These are phyloP conservation scores for Triplophysa dalaica DNA, from an alignment of 2,113 vertebrate genomes.

Conservation along the genomic window DNA sequence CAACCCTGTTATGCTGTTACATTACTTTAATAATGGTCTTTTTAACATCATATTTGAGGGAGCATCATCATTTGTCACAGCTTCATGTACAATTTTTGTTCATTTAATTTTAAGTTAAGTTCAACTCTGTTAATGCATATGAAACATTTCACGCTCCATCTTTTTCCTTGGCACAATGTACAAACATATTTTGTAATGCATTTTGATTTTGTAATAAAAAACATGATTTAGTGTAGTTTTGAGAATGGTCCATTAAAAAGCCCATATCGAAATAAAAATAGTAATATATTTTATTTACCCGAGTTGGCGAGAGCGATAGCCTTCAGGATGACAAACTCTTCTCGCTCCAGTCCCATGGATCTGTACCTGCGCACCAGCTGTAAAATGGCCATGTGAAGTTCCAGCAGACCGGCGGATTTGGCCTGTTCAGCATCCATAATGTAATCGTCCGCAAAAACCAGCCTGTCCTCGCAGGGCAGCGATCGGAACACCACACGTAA, in stretches of 20 bases:
- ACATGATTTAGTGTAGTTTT: neutral
- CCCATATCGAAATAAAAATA: no score
- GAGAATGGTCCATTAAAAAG: neutral
- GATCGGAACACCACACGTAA: constrained; percentile 95
- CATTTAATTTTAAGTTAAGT: no score
- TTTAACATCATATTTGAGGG: neutral
- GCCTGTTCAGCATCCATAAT: constrained; percentile 97
- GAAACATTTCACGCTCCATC: no score
- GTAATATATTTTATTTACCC: constrained; percentile 69
- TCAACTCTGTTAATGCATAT: no score
- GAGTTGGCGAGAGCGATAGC: constrained; percentile 97
- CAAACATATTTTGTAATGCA: no score
- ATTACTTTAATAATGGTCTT: no score
- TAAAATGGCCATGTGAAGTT: constrained; percentile 94
- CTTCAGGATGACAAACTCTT: constrained; percentile 98
- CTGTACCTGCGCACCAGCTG: constrained; percentile 97
- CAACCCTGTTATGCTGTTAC: neutral
- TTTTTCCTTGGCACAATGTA: no score
- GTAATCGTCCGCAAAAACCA: constrained; percentile 97
- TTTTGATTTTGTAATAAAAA: no score
- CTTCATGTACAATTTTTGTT: no score
- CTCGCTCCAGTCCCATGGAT: constrained; percentile 92
- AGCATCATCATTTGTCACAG: no score
- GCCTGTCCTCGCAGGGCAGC: constrained; percentile 88
- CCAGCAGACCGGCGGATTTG: constrained; percentile 91